phyloP scores from a whole-genome alignment of 2,888 invertebrate genomes.

The Thera britannica region DNA sequence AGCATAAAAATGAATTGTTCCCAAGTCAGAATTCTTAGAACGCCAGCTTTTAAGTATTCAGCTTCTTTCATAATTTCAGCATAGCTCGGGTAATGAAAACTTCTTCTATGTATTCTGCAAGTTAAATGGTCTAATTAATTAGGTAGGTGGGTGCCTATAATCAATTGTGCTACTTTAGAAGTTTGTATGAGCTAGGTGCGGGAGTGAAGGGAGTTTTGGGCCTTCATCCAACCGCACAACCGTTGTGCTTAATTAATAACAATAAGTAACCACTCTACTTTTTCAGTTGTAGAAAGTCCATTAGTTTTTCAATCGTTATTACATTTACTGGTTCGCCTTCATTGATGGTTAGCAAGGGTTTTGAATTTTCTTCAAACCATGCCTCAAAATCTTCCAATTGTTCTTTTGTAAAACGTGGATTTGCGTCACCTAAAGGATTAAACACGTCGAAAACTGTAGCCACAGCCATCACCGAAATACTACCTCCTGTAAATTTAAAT shows the following conservation, averaged over 20 bases:
- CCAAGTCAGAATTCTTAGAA: slow-evolving; percentile 61
- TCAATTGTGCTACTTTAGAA: too few species aligned
- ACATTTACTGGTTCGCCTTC: slow-evolving; percentile 60
- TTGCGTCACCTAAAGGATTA: slow-evolving; percentile 58
- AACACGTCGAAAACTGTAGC: slow-evolving; percentile 56
- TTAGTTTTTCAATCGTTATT: slow-evolving; percentile 66
- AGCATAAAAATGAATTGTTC: slow-evolving; percentile 72
- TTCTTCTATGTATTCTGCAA: slow-evolving; percentile 70
- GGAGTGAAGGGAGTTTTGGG: too few species aligned
- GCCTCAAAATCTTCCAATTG: slow-evolving; percentile 58
- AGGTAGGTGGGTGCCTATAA: background rate
- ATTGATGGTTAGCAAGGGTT: slow-evolving; percentile 58
- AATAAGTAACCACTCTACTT: slow-evolving; percentile 54
- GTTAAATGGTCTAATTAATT: slow-evolving; percentile 9
- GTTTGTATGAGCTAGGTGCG: too few species aligned
- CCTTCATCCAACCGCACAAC: too few species aligned
- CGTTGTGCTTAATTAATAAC: background rate
- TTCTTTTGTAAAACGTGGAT: slow-evolving; percentile 63
- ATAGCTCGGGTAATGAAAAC: slow-evolving; percentile 69
- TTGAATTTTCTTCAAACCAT: slow-evolving; percentile 67
- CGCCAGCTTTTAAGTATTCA: slow-evolving; percentile 63
- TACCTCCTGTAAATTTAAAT: background rate
- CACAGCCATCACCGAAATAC: slow-evolving; percentile 54
- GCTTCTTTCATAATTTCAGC: slow-evolving; percentile 67
- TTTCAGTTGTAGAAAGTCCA: slow-evolving; percentile 64